Base-by-base conservation (phyloP, 2,113 vertebrate species). In the Corvus cornix region DNA sequence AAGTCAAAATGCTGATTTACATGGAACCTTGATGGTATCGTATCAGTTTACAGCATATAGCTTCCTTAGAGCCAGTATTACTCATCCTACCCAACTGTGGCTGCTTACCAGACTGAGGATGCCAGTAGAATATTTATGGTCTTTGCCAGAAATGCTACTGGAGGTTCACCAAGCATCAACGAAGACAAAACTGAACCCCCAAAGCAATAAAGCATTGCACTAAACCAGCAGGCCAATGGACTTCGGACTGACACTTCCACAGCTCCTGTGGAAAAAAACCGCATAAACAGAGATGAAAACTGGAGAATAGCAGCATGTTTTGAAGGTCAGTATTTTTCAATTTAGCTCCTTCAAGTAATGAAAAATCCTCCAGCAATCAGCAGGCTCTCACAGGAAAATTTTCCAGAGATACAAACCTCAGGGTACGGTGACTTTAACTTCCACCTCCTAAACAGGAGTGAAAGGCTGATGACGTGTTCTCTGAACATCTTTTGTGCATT, bases 121-220 rank as follows among this genome's bases (percentile, higher is more conserved):
- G 99, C 99, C 26, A 99, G 97, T 8, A 99, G 97, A 60, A 99
- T 78, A 85, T 98, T 98, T 87, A 98, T 98, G 94, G 96, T 97
- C 93, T 99, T 99, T 94, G 98, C 97, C 75, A 99, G 95, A 79
- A 99, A 99, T 16, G 96, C 98, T 33, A 99, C n/a, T 5, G 98
- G 98, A 37, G 99, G 98, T 87, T 99, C 99, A 21, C 98, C 99
- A 95, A 99, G 97, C 98, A 99, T 98, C 84, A 99, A 6, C 0
- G 98, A 98, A 4, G 99, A 99, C 87, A 99, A 98, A 95, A 99
- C 97, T 6, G 98, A 99, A 48, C 99, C 99, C 19, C 99, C 99
- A 62, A 99, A 99, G 92, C 99, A 99, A 95, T 97, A 98, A 27
- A 99, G 98, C 99, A 99, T 99, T 84, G 99, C 99, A 97, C 99